Conservation (phyloP, 1,140 invertebrate species). For the Schlechtendalia chinensis region DNA sequence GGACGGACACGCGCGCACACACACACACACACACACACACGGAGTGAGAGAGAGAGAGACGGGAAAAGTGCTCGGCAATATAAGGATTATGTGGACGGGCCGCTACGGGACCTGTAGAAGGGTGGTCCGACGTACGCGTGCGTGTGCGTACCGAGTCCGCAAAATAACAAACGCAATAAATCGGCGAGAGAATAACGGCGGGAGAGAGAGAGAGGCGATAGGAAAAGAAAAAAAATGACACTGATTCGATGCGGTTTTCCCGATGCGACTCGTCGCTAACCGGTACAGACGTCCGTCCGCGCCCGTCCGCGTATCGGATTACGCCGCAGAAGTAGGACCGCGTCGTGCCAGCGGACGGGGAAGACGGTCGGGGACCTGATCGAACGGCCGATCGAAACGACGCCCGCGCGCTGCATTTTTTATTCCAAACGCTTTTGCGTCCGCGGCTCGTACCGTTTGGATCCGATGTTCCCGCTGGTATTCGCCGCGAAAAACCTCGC, state of each 20-base stretch:
- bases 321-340: background rate
- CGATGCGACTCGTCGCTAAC: background rate
- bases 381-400: too few relatives aligned
- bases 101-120: too few relatives aligned
- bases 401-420: too few relatives aligned
- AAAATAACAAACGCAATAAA: conserved; percentile 40
- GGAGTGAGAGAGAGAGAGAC: background rate
- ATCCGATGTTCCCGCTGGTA: too few relatives aligned
- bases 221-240: conserved; percentile 25
- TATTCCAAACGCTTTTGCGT: too few relatives aligned
- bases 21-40: too few relatives aligned
- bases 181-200: background rate
- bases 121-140: background rate
- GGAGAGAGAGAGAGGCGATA: background rate
- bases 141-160: background rate
- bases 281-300: background rate
- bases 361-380: too few relatives aligned
- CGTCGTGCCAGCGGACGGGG: too few relatives aligned
- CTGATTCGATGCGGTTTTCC: conserved; percentile 19
- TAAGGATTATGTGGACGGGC: conserved; percentile 30
- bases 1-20: too few relatives aligned
- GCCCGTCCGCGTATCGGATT: background rate
- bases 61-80: conserved; percentile 12
- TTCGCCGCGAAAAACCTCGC: too few relatives aligned
- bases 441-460: too few relatives aligned